Percentiles rank a stretch among this genome's conserved stretches.
phyloP scores from a whole-genome alignment of 2,113 vertebrate species.

The Corythornis cristatus region DNA sequence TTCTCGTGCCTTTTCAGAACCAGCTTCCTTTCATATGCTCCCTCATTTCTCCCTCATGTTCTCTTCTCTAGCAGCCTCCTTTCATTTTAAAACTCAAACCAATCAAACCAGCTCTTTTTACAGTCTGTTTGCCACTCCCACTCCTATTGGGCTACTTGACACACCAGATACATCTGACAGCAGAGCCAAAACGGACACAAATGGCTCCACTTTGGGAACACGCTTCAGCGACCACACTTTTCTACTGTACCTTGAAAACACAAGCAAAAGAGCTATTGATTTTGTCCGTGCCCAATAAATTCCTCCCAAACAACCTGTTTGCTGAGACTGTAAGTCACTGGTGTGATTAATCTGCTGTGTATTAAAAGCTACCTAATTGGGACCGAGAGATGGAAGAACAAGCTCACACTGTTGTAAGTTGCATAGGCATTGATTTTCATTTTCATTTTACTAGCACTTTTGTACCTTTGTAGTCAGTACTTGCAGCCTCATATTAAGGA shows the following conservation, averaged over 20 bases:
- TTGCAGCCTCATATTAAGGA: not conserved
- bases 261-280: slow-evolving; percentile 40
- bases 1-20: not conserved
- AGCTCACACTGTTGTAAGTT: not conserved
- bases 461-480: not conserved
- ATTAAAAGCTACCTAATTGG: slow-evolving; percentile 36
- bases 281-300: slow-evolving; percentile 24
- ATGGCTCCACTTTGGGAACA: not conserved
- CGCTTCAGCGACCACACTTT: not conserved
- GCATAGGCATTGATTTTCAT: not conserved
- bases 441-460: not conserved
- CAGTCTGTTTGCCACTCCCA: not conserved
- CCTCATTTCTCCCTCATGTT: not conserved
- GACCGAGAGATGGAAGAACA: not conserved
- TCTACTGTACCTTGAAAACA: not conserved
- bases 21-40: not conserved
- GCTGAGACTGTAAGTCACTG: slow-evolving; percentile 8
- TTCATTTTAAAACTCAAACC: not conserved
- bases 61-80: not conserved
- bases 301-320: slow-evolving; percentile 7
- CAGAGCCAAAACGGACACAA: not conserved
- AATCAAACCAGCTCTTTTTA: not conserved
- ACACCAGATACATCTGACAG: not conserved
- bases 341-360: slow-evolving; percentile 13
- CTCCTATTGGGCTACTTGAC: not conserved